Evolutionary conservation across 2,113 vertebrate genomes (phyloP).

Genomic region (Patagioenas fasciata): DNA sequence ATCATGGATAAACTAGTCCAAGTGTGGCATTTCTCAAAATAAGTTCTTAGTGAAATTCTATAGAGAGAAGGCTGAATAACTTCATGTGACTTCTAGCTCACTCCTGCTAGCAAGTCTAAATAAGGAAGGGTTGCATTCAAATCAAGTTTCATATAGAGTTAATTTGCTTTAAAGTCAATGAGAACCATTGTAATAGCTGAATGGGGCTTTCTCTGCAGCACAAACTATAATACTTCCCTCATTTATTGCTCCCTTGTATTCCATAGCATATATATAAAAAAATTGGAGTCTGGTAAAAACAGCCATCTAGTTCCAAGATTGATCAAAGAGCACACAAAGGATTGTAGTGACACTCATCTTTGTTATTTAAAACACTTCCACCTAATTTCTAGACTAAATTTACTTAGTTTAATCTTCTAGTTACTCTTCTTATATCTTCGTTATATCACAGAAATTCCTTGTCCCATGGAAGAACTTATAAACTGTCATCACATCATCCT

Average conservation of each 20-base stretch:
- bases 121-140: neutral
- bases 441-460: neutral
- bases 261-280: neutral
- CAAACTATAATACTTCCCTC: neutral
- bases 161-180: neutral
- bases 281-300: neutral
- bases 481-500: neutral
- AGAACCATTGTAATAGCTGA: neutral
- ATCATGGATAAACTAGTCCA: neutral
- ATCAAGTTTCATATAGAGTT: neutral
- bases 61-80: neutral
- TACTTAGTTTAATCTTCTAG: neutral
- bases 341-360: neutral
- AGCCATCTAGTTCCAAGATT: neutral
- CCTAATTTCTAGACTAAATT: neutral
- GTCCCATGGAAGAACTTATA: neutral
- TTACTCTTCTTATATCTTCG: neutral
- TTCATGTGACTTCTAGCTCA: neutral
- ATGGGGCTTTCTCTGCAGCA: neutral
- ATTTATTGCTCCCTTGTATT: neutral
- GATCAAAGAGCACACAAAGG: neutral
- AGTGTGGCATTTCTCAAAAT: neutral
- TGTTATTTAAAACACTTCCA: neutral
- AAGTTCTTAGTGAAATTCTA: neutral
- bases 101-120: neutral